Evolutionary conservation across 2,113 vertebrate species (phyloP).

Genomic region (Tragelaphus imberbis): DNA sequence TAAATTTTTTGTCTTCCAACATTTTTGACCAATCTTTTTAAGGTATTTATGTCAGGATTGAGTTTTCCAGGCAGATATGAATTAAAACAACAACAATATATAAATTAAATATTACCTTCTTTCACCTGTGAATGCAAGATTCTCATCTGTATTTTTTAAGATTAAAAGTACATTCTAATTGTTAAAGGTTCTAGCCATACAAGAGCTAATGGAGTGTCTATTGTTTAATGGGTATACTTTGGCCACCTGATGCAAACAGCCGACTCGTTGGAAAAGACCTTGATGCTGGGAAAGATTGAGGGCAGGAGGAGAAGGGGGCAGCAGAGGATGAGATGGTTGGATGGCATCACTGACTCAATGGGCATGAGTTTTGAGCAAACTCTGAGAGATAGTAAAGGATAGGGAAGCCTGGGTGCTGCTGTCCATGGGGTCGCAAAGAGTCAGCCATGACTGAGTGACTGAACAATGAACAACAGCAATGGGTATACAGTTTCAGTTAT

Average conservation of each 20-base stretch:
- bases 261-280: background rate
- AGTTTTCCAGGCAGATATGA: background rate
- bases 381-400: background rate
- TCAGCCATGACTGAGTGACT: background rate
- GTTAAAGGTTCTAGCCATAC: background rate
- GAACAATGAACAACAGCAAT: background rate
- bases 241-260: background rate
- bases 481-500: background rate
- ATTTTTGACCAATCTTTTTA: background rate
- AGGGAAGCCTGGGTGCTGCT: background rate
- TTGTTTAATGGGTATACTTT: background rate
- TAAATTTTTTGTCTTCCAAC: background rate
- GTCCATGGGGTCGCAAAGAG: background rate
- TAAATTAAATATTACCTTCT: background rate
- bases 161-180: background rate
- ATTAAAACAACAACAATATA: background rate
- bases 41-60: constrained; percentile 1
- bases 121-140: background rate
- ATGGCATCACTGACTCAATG: background rate
- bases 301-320: background rate
- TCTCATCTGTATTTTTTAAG: background rate
- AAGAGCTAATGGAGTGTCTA: background rate
- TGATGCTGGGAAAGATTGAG: background rate
- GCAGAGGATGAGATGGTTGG: background rate
- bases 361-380: background rate